phyloP scores from a whole-genome alignment of 2,113 vertebrate species.

The Seriola quinqueradiata region DNA sequence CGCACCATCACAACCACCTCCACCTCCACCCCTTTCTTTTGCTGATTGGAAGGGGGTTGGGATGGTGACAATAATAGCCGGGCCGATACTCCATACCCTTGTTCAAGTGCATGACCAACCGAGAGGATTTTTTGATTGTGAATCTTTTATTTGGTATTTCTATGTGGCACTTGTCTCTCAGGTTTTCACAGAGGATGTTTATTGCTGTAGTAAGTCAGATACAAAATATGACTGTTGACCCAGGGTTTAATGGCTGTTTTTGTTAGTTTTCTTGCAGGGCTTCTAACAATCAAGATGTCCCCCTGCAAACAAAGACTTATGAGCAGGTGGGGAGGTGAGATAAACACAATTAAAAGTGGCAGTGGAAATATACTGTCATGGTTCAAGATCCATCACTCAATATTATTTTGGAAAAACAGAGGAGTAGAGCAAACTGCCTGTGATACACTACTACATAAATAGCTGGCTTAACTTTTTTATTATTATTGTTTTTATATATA shows the following conservation, averaged over 20 bases:
- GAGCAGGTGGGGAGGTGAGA: slow-evolving; percentile 70
- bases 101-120: slow-evolving; percentile 72
- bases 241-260: slow-evolving; percentile 58
- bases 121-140: slow-evolving; percentile 36
- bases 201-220: slow-evolving; percentile 50
- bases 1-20: slow-evolving; percentile 54
- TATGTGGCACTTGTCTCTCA: slow-evolving; percentile 54
- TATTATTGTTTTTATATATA: too few species aligned
- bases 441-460: not conserved
- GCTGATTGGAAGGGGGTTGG: slow-evolving; percentile 68
- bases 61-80: slow-evolving; percentile 56
- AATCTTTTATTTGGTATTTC: slow-evolving; percentile 64
- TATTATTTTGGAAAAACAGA: slow-evolving; percentile 28
- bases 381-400: slow-evolving; percentile 45
- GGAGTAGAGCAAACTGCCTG: not conserved
- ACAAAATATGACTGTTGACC: slow-evolving; percentile 70
- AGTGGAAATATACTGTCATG: slow-evolving; percentile 46
- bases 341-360: slow-evolving; percentile 77
- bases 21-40: slow-evolving; percentile 50
- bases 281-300: slow-evolving; percentile 68
- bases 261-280: slow-evolving; percentile 62
- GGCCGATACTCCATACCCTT: slow-evolving; percentile 47
- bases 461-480: too few species aligned
- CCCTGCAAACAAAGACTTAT: slow-evolving; percentile 74
- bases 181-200: slow-evolving; percentile 59